phyloP scores from a whole-genome alignment of 2,797 vertebrate species.

The Bucorvus abyssinicus region DNA sequence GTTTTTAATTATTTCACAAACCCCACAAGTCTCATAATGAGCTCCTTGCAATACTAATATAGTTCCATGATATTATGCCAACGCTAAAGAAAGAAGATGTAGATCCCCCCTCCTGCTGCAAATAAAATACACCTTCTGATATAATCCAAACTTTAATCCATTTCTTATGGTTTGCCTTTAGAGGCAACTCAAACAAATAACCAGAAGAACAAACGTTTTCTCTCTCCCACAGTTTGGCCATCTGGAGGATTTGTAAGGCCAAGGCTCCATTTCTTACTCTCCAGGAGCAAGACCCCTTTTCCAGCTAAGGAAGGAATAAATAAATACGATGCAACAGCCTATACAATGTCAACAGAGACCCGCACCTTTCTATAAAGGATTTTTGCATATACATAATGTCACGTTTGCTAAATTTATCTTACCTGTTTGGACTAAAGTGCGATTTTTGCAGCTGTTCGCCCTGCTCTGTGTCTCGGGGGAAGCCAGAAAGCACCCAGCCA shows the following conservation, averaged over 20 bases:
- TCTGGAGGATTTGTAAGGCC: constrained; percentile 49
- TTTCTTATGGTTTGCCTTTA: constrained; percentile 47
- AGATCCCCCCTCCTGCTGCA: constrained; percentile 33
- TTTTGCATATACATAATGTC: accelerated
- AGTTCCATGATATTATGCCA: constrained; percentile 9
- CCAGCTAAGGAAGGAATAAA: not conserved
- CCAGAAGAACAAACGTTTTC: constrained; percentile 19
- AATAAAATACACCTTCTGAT: constrained; percentile 45
- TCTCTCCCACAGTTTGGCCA: constrained; percentile 41
- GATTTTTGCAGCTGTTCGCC: constrained; percentile 72
- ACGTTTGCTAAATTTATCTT: not conserved
- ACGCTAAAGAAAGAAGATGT: not conserved
- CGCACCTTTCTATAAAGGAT: not conserved
- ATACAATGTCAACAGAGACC: not conserved
- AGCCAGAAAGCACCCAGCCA: constrained; percentile 89
- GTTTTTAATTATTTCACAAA: constrained; percentile 64
- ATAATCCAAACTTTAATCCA: constrained; percentile 55
- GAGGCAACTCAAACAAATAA: constrained; percentile 40
- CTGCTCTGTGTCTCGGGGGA: constrained; percentile 82
- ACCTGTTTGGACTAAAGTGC: constrained; percentile 86
- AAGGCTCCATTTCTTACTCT: constrained; percentile 25
- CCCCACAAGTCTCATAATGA: constrained; percentile 50
- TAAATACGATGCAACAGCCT: not conserved
- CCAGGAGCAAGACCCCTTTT: not conserved
- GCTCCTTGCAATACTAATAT: constrained; percentile 3